Conservation (phyloP, 2,888 invertebrate species). For the Parthenolecanium corni region DNA sequence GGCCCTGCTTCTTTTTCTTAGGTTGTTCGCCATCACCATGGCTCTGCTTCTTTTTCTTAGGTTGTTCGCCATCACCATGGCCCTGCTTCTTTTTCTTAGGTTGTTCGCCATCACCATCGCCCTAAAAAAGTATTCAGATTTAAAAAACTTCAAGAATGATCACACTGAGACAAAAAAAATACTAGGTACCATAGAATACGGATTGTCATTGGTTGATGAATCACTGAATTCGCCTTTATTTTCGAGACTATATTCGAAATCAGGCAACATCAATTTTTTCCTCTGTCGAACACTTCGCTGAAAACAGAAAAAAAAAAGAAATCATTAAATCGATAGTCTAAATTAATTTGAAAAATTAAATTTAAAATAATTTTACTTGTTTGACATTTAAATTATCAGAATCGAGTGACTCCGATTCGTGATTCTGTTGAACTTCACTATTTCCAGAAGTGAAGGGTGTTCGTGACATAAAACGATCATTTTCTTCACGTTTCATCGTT, state of each 20-base stretch:
- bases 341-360: no score
- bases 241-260: conserved; percentile 16
- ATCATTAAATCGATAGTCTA: no score
- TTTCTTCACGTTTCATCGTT: no score
- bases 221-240: neutral
- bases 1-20: neutral
- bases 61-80: neutral
- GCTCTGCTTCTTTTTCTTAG: neutral
- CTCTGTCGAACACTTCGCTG: conserved; percentile 8
- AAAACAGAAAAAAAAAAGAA: neutral
- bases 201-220: neutral
- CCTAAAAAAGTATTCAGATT: neutral
- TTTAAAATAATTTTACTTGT: no score
- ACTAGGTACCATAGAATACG: neutral
- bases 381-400: no score
- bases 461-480: no score
- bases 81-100: neutral
- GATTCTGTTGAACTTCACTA: no score
- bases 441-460: no score
- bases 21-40: neutral
- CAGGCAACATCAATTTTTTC: conserved; percentile 17
- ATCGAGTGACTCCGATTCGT: no score
- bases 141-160: neutral
- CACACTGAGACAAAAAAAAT: no score
- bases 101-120: neutral